These are phyloP conservation scores for Tangara arthus DNA, from an alignment of 2,797 vertebrate genomes.

Conservation along the genomic window DNA sequence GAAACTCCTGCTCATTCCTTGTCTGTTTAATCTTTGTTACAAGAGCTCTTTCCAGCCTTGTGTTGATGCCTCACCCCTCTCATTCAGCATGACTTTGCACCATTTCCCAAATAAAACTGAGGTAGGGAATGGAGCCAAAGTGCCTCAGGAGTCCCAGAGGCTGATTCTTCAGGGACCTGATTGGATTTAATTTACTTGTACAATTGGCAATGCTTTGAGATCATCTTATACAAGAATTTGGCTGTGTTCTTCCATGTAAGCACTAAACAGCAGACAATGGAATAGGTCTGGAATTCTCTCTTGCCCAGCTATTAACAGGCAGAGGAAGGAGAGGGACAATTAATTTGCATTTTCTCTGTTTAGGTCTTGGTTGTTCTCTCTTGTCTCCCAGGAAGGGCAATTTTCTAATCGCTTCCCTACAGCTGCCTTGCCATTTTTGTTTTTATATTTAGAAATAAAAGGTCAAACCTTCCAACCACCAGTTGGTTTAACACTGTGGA, in stretches of 20 bases:
- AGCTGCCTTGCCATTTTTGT: slow-evolving; percentile 5
- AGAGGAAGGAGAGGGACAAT: background rate
- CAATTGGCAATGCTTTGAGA: background rate
- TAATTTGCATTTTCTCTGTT: background rate
- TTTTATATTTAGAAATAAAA: slow-evolving; percentile 50
- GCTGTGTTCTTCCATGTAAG: background rate
- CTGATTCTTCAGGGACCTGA: background rate
- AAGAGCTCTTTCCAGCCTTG: background rate
- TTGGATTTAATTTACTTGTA: background rate
- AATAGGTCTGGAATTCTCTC: background rate
- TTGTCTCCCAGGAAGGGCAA: background rate
- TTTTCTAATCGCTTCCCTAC: background rate
- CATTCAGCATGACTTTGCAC: background rate
- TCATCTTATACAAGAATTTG: background rate
- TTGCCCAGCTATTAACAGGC: background rate
- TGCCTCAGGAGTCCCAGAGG: background rate
- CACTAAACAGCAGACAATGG: background rate
- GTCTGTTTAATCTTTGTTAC: background rate
- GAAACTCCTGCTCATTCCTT: background rate
- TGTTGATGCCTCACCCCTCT: background rate
- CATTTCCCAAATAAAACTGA: background rate
- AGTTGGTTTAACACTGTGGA: background rate
- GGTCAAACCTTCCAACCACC: background rate
- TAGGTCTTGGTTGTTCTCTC: background rate
- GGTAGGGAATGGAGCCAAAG: background rate